Conservation (phyloP, 2,113 vertebrate species). For the Morone chrysops region DNA sequence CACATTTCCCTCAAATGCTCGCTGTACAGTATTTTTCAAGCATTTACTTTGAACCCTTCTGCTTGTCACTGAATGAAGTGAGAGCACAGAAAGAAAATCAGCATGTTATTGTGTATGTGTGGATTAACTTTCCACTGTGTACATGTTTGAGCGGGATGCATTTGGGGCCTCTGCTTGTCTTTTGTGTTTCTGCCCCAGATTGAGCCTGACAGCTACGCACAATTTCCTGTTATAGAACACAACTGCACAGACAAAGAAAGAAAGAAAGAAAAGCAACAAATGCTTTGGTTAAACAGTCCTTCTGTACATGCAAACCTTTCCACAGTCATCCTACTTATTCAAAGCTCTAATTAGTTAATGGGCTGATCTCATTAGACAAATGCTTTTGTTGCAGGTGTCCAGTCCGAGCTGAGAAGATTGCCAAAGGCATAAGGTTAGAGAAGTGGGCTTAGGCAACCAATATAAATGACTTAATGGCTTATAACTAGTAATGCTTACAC, state of each 20-base stretch:
- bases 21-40: slow-evolving; percentile 6
- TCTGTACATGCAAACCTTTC: slow-evolving; percentile 34
- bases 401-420: slow-evolving; percentile 71
- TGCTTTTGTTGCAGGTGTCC: slow-evolving; percentile 78
- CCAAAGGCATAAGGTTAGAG: slow-evolving; percentile 66
- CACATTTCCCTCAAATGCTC: slow-evolving; percentile 30
- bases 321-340: slow-evolving; percentile 53
- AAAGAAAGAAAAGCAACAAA: slow-evolving; percentile 35
- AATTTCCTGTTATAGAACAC: slow-evolving; percentile 66
- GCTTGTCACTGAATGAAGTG: slow-evolving; percentile 47
- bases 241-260: slow-evolving; percentile 49
- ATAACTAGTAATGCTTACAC: slow-evolving; percentile 50
- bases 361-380: slow-evolving; percentile 81
- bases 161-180: slow-evolving; percentile 57
- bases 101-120: slow-evolving; percentile 44
- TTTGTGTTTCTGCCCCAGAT: slow-evolving; percentile 61
- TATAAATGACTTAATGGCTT: slow-evolving; percentile 61
- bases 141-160: slow-evolving; percentile 54
- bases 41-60: slow-evolving; percentile 50
- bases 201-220: slow-evolving; percentile 65
- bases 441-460: slow-evolving; percentile 55
- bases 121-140: slow-evolving; percentile 63
- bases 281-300: slow-evolving; percentile 47
- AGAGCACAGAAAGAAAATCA: slow-evolving; percentile 47
- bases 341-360: slow-evolving; percentile 81